Percentiles rank a stretch among this genome's conserved stretches.
Conservation (phyloP, 2,797 vertebrate genomes). For the Dicrostonyx torquatus region DNA sequence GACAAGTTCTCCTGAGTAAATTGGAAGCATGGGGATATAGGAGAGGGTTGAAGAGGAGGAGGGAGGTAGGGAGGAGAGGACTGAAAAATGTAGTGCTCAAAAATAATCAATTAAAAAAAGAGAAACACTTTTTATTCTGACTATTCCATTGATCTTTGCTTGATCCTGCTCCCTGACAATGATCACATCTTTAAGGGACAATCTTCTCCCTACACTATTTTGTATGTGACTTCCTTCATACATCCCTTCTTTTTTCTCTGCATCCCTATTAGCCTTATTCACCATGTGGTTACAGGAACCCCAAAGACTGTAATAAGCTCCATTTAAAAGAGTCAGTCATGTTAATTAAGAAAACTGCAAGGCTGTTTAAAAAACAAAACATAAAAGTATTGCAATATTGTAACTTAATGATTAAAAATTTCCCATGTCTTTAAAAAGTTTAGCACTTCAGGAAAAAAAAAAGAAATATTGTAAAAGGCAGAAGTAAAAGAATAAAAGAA, state of each 20-base stretch:
- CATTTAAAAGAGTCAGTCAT: neutral
- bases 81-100: too few species aligned
- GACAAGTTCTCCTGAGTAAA: too few species aligned
- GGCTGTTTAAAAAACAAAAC: neutral
- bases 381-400: neutral
- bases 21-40: too few species aligned
- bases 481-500: neutral
- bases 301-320: neutral
- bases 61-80: too few species aligned
- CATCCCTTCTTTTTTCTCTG: too few species aligned
- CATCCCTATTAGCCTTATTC: neutral
- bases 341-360: neutral
- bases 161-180: neutral
- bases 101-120: too few species aligned
- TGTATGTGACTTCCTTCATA: neutral
- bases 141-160: neutral
- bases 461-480: neutral
- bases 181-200: neutral
- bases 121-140: neutral
- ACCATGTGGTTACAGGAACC: constrained; percentile 2
- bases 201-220: neutral
- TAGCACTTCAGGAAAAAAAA: neutral
- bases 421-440: neutral
- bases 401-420: neutral
- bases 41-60: too few species aligned